phyloP scores from a whole-genome alignment of 2,797 vertebrate genomes.

The Macrochelys suwanniensis region DNA sequence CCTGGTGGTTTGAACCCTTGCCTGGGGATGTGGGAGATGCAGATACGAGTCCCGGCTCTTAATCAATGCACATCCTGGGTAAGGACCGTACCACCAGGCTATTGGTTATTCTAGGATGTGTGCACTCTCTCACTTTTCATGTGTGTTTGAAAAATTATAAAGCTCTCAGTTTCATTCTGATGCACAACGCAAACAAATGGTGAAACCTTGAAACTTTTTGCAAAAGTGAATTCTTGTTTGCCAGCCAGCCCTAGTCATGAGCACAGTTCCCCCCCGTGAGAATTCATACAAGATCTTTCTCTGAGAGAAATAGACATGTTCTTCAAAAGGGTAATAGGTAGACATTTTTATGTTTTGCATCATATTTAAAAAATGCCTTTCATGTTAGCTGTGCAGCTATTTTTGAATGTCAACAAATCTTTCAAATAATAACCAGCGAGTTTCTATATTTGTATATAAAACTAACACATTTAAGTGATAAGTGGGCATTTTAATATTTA shows the following conservation, averaged over 20 bases:
- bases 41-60: background rate
- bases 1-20: too few relatives aligned
- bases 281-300: background rate
- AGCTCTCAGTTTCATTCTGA: too few relatives aligned
- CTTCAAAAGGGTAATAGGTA: background rate
- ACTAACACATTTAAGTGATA: conserved; percentile 29
- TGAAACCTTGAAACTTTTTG: background rate
- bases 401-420: conserved; percentile 54
- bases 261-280: background rate
- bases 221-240: background rate
- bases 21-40: background rate
- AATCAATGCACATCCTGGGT: background rate
- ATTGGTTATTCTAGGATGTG: background rate
- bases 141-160: background rate
- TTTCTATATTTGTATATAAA: conserved; percentile 45
- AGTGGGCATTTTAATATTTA: conserved; percentile 62
- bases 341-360: conserved; percentile 13
- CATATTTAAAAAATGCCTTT: background rate
- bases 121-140: background rate
- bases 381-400: conserved; percentile 12
- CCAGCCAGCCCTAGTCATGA: background rate
- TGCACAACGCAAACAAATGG: too few relatives aligned
- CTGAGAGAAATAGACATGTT: background rate
- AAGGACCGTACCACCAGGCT: background rate
- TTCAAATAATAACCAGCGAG: conserved; percentile 54